Conservation (phyloP, 1,140 invertebrate genomes). For the Rhynchophorus ferrugineus region DNA sequence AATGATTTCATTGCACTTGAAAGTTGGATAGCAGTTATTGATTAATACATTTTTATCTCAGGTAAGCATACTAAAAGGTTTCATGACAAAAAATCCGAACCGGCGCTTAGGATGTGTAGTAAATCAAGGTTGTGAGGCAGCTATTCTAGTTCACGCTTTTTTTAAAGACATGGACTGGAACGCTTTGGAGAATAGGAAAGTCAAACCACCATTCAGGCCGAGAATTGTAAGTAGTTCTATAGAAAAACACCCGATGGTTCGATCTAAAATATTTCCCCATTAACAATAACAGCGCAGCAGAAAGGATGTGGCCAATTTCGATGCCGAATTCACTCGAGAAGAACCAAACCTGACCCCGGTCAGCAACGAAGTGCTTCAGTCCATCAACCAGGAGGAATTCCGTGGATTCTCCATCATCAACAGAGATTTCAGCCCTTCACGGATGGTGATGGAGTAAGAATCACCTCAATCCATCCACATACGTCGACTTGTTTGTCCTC, state of each 20-base stretch:
- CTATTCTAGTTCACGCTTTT: slow-evolving; percentile 89
- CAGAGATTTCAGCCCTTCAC: slow-evolving; percentile 76
- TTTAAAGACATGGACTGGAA: slow-evolving; percentile 97
- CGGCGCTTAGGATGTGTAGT: slow-evolving; percentile 88
- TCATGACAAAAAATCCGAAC: slow-evolving; percentile 97
- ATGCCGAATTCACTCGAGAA: slow-evolving; percentile 98
- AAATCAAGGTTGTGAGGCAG: slow-evolving; percentile 65
- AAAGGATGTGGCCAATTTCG: slow-evolving; percentile 97
- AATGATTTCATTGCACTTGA: too few species aligned
- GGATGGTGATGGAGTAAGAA: slow-evolving; percentile 44
- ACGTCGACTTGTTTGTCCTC: not conserved
- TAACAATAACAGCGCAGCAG: slow-evolving; percentile 79
- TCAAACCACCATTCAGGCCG: slow-evolving; percentile 96
- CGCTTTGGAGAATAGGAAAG: slow-evolving; percentile 78
- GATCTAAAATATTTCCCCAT: slow-evolving; percentile 18
- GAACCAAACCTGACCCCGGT: slow-evolving; percentile 94
- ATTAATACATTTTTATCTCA: slow-evolving; percentile 5
- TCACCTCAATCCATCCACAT: not conserved
- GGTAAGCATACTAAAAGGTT: slow-evolving; percentile 53
- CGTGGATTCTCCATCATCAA: slow-evolving; percentile 96
- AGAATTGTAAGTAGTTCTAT: slow-evolving; percentile 77
- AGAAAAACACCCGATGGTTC: not conserved
- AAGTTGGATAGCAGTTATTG: too few species aligned
- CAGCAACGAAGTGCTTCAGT: slow-evolving; percentile 78
- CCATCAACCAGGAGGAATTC: slow-evolving; percentile 98